Conservation (phyloP, 2,113 vertebrate species). For the Cathartes aura region DNA sequence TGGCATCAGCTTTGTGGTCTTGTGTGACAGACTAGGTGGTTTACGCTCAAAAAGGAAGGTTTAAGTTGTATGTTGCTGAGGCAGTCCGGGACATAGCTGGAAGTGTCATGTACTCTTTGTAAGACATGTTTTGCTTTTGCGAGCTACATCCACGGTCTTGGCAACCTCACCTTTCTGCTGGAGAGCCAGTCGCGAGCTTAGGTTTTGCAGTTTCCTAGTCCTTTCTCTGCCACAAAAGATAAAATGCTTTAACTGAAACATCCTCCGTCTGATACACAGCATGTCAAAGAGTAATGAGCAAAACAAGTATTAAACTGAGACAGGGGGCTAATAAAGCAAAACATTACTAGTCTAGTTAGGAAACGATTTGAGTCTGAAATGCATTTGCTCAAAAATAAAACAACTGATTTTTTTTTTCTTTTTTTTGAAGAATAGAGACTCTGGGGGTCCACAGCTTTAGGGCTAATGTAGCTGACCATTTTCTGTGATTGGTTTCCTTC, state of each 20-base stretch:
- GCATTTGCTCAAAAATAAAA: background rate
- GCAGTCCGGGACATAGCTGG: background rate
- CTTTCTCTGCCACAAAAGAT: background rate
- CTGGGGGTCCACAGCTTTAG: background rate
- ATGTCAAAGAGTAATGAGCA: background rate
- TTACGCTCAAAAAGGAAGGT: accelerated
- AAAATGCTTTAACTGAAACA: background rate
- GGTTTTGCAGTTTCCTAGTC: background rate
- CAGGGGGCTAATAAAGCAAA: background rate
- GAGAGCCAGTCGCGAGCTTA: background rate
- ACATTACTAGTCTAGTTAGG: background rate
- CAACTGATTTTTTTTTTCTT: background rate
- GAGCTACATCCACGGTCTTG: accelerated
- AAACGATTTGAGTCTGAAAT: background rate
- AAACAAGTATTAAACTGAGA: background rate
- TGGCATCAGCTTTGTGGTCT: background rate
- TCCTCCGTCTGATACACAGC: background rate
- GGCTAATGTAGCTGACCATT: background rate
- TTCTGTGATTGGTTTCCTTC: background rate
- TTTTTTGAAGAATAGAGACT: background rate
- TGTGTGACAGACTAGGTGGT: background rate
- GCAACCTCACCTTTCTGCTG: background rate
- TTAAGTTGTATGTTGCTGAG: background rate
- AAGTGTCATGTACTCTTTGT: background rate
- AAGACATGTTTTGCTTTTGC: background rate